Percentiles rank a stretch among this genome's conserved stretches.
phyloP scores from a whole-genome alignment of 2,797 vertebrate genomes.

The Kryptopterus vitreolus region DNA sequence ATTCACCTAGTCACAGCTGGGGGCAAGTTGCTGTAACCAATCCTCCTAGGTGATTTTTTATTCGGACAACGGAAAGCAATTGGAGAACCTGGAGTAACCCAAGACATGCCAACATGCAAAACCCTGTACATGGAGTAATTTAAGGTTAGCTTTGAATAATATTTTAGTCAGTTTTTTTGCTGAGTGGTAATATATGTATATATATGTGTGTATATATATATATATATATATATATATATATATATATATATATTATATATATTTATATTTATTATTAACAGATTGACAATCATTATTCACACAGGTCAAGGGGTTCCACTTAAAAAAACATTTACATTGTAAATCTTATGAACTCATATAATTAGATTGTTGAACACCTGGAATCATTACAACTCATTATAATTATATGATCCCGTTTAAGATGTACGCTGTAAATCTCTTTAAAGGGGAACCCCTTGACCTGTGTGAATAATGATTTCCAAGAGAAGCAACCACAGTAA shows the following conservation, averaged over 20 bases:
- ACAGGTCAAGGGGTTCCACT: neutral
- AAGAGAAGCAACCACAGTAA: no score
- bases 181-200: no score
- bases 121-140: neutral
- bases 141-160: neutral
- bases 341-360: neutral
- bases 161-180: neutral
- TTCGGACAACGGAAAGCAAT: neutral
- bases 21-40: neutral
- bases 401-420: no score
- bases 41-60: neutral
- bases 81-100: constrained; percentile 1
- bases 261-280: neutral
- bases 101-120: neutral
- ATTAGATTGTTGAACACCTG: no score
- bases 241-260: no score
- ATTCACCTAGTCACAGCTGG: neutral
- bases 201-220: no score
- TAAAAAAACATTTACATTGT: neutral
- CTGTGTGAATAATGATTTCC: no score
- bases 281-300: neutral
- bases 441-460: no score
- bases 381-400: no score
- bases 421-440: no score
- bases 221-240: no score